Percentiles rank a stretch among this genome's conserved stretches.
Conservation (phyloP, 35 echinoderm and acorn worm genomes). For the Strongylocentrotus purpuratus region DNA sequence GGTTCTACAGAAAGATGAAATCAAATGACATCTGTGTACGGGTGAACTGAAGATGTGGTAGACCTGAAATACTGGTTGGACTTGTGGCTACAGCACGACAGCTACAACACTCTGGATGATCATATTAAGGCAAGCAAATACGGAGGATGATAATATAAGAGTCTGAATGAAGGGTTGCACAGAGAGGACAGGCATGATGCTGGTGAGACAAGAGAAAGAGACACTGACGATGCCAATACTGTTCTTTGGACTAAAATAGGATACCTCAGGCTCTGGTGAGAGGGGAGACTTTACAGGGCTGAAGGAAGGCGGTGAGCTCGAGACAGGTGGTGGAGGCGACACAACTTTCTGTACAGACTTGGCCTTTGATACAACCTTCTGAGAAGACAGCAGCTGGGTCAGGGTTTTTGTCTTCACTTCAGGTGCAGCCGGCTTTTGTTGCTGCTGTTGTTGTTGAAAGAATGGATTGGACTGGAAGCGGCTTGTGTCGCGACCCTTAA, state of each 20-base stretch:
- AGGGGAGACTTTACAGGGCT: conserved; percentile 23
- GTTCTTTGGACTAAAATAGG: neutral
- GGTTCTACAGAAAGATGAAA: neutral
- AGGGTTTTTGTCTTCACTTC: conserved; percentile 4
- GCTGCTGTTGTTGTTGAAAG: conserved; percentile 45
- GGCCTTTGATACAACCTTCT: conserved; percentile 34
- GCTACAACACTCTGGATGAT: neutral
- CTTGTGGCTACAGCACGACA: neutral
- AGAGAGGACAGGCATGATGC: neutral
- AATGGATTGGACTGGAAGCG: conserved; percentile 38
- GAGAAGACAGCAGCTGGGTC: conserved; percentile 6
- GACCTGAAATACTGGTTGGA: neutral
- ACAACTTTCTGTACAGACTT: neutral
- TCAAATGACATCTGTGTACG: neutral
- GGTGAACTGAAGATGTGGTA: neutral
- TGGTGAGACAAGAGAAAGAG: neutral
- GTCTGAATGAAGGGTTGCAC: neutral
- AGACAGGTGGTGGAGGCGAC: conserved; percentile 23
- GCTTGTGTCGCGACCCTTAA: conserved; percentile 45
- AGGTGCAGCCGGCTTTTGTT: neutral
- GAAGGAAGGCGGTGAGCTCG: conserved; percentile 41
- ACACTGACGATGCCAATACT: neutral
- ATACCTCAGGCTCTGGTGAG: conserved; percentile 48
- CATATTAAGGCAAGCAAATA: neutral
- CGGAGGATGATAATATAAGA: neutral